Evolutionary conservation across 1,140 invertebrate genomes (phyloP).

Genomic region (Dreissena polymorpha): DNA sequence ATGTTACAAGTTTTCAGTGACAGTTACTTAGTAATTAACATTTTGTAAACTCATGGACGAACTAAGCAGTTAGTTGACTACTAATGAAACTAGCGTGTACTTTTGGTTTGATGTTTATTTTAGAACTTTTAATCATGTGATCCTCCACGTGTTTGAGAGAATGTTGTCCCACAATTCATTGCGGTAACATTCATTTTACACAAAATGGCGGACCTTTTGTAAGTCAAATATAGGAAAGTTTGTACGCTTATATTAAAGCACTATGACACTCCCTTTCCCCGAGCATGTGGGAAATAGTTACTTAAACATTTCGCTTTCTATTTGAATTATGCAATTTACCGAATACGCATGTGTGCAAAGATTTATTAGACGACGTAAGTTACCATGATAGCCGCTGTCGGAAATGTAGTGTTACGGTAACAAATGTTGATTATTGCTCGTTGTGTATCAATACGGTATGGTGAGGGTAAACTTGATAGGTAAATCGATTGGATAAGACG

Average conservation of each 20-base stretch:
- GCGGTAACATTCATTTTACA: slow-evolving; percentile 59
- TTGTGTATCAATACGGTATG: not conserved
- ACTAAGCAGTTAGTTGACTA: no score
- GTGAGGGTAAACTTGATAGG: not conserved
- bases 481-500: not conserved
- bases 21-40: no score
- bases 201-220: slow-evolving; percentile 60
- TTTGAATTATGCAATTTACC: slow-evolving; percentile 49
- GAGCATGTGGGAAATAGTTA: slow-evolving; percentile 44
- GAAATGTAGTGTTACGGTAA: slow-evolving; percentile 24
- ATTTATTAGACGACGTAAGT: slow-evolving; percentile 42
- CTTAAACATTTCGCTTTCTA: slow-evolving; percentile 51
- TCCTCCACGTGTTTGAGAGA: slow-evolving; percentile 56
- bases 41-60: no score
- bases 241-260: slow-evolving; percentile 51
- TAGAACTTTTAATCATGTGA: slow-evolving; percentile 53
- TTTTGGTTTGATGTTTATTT: slow-evolving; percentile 12
- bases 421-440: slow-evolving; percentile 53
- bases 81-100: not conserved
- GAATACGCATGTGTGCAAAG: slow-evolving; percentile 30
- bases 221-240: slow-evolving; percentile 56
- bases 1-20: no score
- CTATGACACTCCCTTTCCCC: slow-evolving; percentile 29
- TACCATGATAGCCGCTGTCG: slow-evolving; percentile 31
- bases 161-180: slow-evolving; percentile 54